These are phyloP conservation scores for Carterocephalus palaemon DNA, from an alignment of 2,888 invertebrate genomes.

Conservation along the genomic window DNA sequence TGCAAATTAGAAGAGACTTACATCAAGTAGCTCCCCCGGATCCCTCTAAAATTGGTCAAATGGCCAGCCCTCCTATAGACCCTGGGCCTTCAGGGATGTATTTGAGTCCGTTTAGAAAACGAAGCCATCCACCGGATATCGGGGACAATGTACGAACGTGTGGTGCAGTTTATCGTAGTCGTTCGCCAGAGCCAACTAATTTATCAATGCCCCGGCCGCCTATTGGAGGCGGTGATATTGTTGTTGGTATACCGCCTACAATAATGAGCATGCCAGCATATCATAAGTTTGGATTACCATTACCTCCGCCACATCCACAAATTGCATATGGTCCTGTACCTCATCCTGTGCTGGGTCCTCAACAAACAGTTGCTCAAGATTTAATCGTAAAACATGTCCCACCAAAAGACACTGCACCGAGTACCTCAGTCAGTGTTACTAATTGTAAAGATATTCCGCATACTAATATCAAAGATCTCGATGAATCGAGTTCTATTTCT, in stretches of 20 bases:
- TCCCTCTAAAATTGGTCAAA: conserved; percentile 57
- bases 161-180: conserved; percentile 60
- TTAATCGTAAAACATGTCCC: conserved; percentile 75
- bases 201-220: conserved; percentile 66
- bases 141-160: conserved; percentile 65
- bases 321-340: conserved; percentile 61
- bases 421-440: conserved; percentile 63
- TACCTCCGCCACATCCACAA: conserved; percentile 71
- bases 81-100: conserved; percentile 69
- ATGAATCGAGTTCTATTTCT: conserved; percentile 54
- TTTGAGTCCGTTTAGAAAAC: conserved; percentile 77
- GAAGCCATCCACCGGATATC: conserved; percentile 76
- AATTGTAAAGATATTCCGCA: conserved; percentile 53
- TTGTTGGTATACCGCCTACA: conserved; percentile 60
- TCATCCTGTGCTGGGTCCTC: conserved; percentile 65
- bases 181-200: conserved; percentile 75
- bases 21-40: conserved; percentile 77
- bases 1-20: conserved; percentile 88
- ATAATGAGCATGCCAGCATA: conserved; percentile 69
- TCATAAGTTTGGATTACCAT: conserved; percentile 70
- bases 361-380: conserved; percentile 75
- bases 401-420: conserved; percentile 64
- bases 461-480: conserved; percentile 45
- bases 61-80: conserved; percentile 68
- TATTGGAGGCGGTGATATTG: conserved; percentile 54